These are phyloP conservation scores for Seriola aureovittata DNA, from an alignment of 2,113 vertebrate genomes.

Conservation along the genomic window DNA sequence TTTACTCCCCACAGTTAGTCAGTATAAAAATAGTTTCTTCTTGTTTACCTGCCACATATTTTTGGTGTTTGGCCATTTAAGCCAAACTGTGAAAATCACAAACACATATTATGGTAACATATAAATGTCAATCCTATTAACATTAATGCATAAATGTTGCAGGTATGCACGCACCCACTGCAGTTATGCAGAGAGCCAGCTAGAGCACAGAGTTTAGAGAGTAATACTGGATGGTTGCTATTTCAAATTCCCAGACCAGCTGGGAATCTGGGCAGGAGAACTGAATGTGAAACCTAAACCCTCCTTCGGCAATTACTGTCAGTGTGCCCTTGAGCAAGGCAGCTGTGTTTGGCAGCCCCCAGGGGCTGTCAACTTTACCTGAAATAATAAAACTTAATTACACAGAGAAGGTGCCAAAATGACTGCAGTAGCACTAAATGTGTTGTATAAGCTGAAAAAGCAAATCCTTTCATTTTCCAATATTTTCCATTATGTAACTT, in stretches of 20 bases:
- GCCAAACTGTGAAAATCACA: background rate
- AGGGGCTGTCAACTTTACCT: conserved; percentile 18
- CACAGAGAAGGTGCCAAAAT: background rate
- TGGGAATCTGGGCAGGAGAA: conserved; percentile 53
- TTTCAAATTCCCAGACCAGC: conserved; percentile 61
- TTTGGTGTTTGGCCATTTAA: background rate
- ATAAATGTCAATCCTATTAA: background rate
- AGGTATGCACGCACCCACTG: background rate
- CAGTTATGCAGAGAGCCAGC: background rate
- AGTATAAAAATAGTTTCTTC: background rate
- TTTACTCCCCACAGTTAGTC: background rate
- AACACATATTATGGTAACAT: background rate
- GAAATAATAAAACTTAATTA: conserved; percentile 38
- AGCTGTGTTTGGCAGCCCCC: conserved; percentile 22
- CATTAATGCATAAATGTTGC: background rate
- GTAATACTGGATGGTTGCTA: conserved; percentile 44
- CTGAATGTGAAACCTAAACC: conserved; percentile 37
- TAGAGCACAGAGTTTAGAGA: conserved; percentile 38
- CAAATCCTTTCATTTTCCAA: conserved; percentile 6
- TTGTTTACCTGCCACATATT: background rate
- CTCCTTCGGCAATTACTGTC: conserved; percentile 38
- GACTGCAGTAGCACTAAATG: conserved; percentile 6
- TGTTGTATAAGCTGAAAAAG: background rate
- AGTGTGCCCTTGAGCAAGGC: conserved; percentile 61
- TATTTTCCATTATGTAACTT: conserved; percentile 31